Percentiles rank a stretch among this genome's conserved stretches.
Conservation (phyloP, 2,113 vertebrate genomes). For the Oplegnathus fasciatus region DNA sequence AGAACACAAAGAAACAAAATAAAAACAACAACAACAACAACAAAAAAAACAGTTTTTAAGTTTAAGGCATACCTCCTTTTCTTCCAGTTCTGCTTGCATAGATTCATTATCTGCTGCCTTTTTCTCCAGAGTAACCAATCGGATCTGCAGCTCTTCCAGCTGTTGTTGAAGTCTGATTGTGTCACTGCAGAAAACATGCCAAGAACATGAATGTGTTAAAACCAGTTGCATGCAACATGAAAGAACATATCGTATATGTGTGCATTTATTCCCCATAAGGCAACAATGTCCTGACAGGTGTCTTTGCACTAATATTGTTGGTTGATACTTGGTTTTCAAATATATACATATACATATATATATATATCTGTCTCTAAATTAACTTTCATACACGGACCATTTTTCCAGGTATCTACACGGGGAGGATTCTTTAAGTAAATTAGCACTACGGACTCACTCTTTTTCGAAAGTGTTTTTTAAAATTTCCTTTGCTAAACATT, state of each 20-base stretch:
- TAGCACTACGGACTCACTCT: not conserved
- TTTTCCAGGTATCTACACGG: too few relatives aligned
- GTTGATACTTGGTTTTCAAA: not conserved
- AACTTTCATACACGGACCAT: too few relatives aligned
- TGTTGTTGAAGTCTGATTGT: conserved; percentile 89
- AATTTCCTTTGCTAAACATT: not conserved
- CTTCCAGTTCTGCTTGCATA: conserved; percentile 89
- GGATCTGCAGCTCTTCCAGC: conserved; percentile 91
- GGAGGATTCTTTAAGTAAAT: too few relatives aligned
- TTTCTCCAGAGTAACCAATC: conserved; percentile 89
- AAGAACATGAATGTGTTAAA: not conserved
- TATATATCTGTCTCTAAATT: not conserved
- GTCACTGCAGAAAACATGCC: conserved; percentile 84
- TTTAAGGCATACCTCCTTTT: conserved; percentile 87
- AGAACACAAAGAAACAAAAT: not conserved
- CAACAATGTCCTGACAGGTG: not conserved
- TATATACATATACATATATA: too few relatives aligned
- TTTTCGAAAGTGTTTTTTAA: not conserved
- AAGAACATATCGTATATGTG: too few relatives aligned
- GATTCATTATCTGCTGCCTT: conserved; percentile 87
- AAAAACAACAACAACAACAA: not conserved
- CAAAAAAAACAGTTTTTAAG: not conserved
- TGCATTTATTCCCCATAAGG: too few relatives aligned
- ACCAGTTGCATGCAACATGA: not conserved
- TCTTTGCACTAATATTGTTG: not conserved